These are phyloP conservation scores for Alectura lathami DNA, from an alignment of 2,113 vertebrate species.

Conservation along the genomic window DNA sequence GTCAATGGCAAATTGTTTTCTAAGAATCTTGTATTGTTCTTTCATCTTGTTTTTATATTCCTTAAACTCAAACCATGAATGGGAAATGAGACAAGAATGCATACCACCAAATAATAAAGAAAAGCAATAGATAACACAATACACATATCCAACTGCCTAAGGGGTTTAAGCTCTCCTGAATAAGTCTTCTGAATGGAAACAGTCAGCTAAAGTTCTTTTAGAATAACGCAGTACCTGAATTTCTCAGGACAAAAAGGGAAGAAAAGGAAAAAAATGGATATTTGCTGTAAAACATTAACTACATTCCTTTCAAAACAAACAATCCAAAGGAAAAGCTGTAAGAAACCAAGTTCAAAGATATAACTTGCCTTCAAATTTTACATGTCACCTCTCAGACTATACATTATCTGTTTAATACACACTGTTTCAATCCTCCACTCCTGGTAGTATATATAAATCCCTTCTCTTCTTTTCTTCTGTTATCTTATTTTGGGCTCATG, in stretches of 20 bases:
- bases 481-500: background rate
- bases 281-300: background rate
- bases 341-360: background rate
- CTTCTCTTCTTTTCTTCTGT: background rate
- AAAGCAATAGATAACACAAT: background rate
- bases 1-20: background rate
- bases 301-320: conserved; percentile 4
- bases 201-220: background rate
- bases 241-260: background rate
- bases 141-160: background rate
- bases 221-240: background rate
- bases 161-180: background rate
- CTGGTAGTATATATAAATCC: background rate
- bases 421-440: background rate
- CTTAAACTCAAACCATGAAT: background rate
- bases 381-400: background rate
- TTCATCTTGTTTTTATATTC: background rate
- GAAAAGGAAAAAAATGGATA: background rate
- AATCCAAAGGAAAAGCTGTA: background rate
- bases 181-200: background rate
- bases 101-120: background rate
- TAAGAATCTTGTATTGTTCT: background rate
- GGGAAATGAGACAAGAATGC: background rate
- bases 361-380: conserved; percentile 30
- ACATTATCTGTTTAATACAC: conserved; percentile 23